These are phyloP conservation scores for Drosophila nr. fundita DNA, from an alignment of 2,888 invertebrate species.

Conservation along the genomic window DNA sequence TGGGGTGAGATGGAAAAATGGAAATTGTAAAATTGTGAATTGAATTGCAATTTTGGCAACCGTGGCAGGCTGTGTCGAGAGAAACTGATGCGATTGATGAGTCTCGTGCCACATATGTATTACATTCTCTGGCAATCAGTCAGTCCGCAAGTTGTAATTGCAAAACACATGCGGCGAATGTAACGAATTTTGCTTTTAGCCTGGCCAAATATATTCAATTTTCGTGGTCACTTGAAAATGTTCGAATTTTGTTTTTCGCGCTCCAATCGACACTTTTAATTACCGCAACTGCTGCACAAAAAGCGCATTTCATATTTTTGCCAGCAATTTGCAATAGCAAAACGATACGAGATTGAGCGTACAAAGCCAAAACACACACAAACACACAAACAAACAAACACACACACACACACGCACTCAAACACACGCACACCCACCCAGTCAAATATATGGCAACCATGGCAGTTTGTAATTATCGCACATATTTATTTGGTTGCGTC, in stretches of 20 bases:
- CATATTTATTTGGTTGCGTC: constrained; percentile 47
- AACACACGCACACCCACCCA: constrained; percentile 1
- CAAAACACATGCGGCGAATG: constrained; percentile 54
- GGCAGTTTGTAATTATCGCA: constrained; percentile 57
- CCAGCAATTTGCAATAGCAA: constrained; percentile 58
- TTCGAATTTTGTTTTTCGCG: constrained; percentile 33
- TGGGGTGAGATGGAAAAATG: constrained; percentile 34
- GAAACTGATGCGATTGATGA: constrained; percentile 25
- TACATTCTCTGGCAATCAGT: constrained; percentile 48
- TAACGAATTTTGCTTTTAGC: constrained; percentile 39
- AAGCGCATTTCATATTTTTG: constrained; percentile 64
- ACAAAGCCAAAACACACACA: constrained; percentile 31
- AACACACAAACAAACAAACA: constrained; percentile 1
- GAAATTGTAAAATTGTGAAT: constrained; percentile 31
- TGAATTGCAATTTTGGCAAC: constrained; percentile 32
- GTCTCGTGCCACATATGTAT: constrained; percentile 40
- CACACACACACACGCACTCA: neutral
- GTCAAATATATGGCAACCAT: constrained; percentile 27
- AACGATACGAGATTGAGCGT: constrained; percentile 54
- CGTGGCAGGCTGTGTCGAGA: constrained; percentile 12
- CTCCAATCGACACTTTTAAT: constrained; percentile 63
- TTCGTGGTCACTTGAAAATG: constrained; percentile 54
- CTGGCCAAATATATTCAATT: constrained; percentile 31
- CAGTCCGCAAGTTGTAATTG: constrained; percentile 64
- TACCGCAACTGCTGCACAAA: constrained; percentile 24